Evolutionary conservation across 1,140 invertebrate genomes (phyloP), one percentile per base, ranked within the genome.

Genomic region (Bombus cullumanus): DNA sequence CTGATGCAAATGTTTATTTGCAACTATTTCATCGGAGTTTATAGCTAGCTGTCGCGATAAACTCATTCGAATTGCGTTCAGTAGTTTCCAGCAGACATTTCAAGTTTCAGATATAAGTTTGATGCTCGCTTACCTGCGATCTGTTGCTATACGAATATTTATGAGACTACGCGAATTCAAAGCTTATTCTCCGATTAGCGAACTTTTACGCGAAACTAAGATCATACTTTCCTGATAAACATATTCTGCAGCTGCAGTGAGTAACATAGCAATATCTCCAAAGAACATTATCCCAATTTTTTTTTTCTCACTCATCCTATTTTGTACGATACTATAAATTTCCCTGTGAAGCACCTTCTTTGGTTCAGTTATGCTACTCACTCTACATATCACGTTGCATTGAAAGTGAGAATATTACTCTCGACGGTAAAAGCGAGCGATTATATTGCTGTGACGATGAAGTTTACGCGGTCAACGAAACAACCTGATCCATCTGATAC

Each of bases 391-490:
- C 18, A 2, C 18, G 5, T 8, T 53, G 6, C 12, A 28, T 47
- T 31, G 3, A 37, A 47, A 74, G 71, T 47, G 31, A 75, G 18
- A 41, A 82, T 28, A 59, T 28, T 37, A 66, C 25, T 31, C 34
- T 13, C n/a, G 39, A 43, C 80, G 18, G 62, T 77, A 77, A 83
- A 66, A 41, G 25, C n/a, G 28, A 22, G 25, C 9, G 57, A 82
- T 66, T 75, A 37, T 53, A 76, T 43, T 47, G 43, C 66, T 28
- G 39, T 18, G 86, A 53, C 69, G 66, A 53, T 31, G 69, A 53
- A 68, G 41, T 74, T 74, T 72, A 72, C 64, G 43, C 59, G 57
- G 81, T 80, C 66, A 62, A 47, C 83, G 47, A 39, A 89, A 64
- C 77, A 82, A 81, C 64, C 39, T 34, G 15, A 85, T 79, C 41